Evolutionary conservation across 2,888 invertebrate species (phyloP).

Genomic region (Physocephala rufipes): DNA sequence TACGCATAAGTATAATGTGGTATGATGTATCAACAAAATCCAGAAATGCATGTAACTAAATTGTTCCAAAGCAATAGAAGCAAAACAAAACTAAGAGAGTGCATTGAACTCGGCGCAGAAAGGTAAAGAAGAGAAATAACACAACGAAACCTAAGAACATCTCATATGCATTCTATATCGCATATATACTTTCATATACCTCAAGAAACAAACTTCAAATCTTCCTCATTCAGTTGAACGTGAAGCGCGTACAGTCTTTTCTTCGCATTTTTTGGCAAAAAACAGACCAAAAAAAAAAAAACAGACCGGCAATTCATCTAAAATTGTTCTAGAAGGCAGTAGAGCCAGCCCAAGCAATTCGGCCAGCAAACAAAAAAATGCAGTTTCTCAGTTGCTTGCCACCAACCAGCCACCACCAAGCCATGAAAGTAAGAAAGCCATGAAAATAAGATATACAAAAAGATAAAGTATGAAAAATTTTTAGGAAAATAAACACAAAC

Average conservation of each 20-base stretch:
- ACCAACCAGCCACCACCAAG: background rate
- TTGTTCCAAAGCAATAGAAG: constrained; percentile 43
- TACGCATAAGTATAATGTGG: background rate
- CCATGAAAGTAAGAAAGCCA: background rate
- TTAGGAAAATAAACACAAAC: no score
- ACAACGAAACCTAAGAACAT: background rate
- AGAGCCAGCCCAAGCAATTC: constrained; percentile 9
- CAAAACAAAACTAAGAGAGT: constrained; percentile 45
- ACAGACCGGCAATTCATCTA: constrained; percentile 20
- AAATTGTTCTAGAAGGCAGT: constrained; percentile 31
- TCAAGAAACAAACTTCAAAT: background rate
- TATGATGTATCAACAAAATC: background rate
- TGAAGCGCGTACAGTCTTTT: constrained; percentile 28
- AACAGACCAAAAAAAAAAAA: no score
- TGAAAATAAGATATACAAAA: background rate
- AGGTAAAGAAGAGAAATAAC: constrained; percentile 16
- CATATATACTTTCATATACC: background rate
- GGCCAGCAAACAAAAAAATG: background rate
- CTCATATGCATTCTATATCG: no score
- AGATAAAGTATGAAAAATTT: no score
- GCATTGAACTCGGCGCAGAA: constrained; percentile 46
- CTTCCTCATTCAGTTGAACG: constrained; percentile 10
- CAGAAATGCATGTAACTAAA: background rate
- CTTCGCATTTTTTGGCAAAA: constrained; percentile 16
- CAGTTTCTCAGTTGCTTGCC: background rate